Conservation (phyloP, 2,797 vertebrate genomes). For the Muraenolepis orangiensis region DNA sequence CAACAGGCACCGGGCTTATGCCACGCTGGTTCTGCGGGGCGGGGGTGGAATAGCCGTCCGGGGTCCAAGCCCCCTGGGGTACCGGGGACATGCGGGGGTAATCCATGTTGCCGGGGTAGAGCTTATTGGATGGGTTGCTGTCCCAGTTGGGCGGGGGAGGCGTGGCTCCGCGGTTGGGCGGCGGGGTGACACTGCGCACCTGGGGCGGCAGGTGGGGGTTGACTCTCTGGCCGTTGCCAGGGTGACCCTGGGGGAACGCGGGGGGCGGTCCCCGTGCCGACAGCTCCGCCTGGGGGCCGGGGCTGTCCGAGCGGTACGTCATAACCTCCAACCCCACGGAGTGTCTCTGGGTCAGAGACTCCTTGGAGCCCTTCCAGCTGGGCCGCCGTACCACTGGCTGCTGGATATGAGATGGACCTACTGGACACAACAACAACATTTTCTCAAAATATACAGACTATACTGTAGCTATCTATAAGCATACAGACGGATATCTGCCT, state of each 20-base stretch:
- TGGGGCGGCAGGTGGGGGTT: conserved; percentile 89
- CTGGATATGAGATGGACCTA: conserved; percentile 78
- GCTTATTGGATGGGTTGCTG: conserved; percentile 84
- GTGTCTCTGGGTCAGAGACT: conserved; percentile 87
- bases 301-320: conserved; percentile 87
- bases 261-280: conserved; percentile 74
- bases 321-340: conserved; percentile 81
- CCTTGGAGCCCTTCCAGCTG: conserved; percentile 98
- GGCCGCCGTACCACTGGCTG: conserved; percentile 85
- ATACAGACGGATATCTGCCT: background rate
- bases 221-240: conserved; percentile 80
- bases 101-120: conserved; percentile 93
- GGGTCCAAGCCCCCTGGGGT: conserved; percentile 83
- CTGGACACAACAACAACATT: conserved; percentile 10
- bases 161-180: conserved; percentile 81
- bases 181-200: conserved; percentile 90
- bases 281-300: conserved; percentile 79
- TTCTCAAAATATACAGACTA: background rate
- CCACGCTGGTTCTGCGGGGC: conserved; percentile 84
- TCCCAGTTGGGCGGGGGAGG: conserved; percentile 87
- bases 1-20: conserved; percentile 83
- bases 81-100: conserved; percentile 91
- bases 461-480: background rate
- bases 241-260: conserved; percentile 81
- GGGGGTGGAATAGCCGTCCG: conserved; percentile 80